Conservation (phyloP, 2,797 vertebrate genomes). For the Pipistrellus nathusii region DNA sequence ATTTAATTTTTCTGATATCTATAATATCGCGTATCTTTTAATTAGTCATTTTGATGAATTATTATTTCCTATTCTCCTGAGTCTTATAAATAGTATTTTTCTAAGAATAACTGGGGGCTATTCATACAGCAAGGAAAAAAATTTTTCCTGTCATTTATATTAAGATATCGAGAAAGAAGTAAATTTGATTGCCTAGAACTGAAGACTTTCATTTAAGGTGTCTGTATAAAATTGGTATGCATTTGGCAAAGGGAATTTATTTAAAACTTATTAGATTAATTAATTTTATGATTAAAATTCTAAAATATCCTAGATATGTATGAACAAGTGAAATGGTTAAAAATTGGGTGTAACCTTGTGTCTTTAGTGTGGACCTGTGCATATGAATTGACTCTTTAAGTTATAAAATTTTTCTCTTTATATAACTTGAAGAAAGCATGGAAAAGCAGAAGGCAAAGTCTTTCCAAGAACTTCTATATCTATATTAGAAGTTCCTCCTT, state of each 20-base stretch:
- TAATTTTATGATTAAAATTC: slow-evolving; percentile 49
- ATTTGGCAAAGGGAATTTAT: slow-evolving; percentile 39
- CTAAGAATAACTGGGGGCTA: not conserved
- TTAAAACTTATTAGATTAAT: not conserved
- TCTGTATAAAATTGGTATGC: slow-evolving; percentile 22
- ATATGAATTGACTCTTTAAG: not conserved
- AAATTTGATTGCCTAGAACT: not conserved
- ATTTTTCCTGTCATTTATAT: not conserved
- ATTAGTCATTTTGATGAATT: slow-evolving; percentile 14
- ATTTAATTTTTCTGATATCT: not conserved
- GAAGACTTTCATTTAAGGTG: slow-evolving; percentile 41
- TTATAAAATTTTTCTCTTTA: not conserved
- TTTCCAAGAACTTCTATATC: slow-evolving; percentile 8
- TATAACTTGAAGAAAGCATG: not conserved
- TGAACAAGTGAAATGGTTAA: slow-evolving; percentile 14
- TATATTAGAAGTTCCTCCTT: slow-evolving; percentile 34
- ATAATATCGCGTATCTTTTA: not conserved
- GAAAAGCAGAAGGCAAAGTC: slow-evolving; percentile 18
- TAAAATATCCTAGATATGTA: slow-evolving; percentile 39
- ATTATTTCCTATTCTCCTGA: not conserved
- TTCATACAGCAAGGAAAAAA: not conserved
- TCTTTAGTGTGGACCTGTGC: slow-evolving; percentile 33
- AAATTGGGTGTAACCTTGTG: not conserved
- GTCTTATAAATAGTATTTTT: not conserved
- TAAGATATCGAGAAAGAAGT: not conserved